Conservation (phyloP, 2,888 invertebrate species). For the Leptinotarsa peninsularis region DNA sequence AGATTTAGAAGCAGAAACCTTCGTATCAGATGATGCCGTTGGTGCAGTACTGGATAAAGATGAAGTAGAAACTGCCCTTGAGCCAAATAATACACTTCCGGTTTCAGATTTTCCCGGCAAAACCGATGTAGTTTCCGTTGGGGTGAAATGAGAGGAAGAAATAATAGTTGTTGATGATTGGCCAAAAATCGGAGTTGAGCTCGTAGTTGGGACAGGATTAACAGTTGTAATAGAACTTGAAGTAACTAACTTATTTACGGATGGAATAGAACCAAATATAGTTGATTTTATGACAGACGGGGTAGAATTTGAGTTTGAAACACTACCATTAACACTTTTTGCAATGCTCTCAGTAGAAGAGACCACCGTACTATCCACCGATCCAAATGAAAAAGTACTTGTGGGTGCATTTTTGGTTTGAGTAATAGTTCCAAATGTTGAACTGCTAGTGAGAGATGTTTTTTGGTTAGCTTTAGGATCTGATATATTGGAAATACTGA, state of each 20-base stretch:
- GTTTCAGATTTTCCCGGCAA: neutral
- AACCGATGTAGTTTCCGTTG: slow-evolving; percentile 5
- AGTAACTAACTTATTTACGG: slow-evolving; percentile 9
- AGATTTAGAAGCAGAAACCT: slow-evolving; percentile 38
- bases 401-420: slow-evolving; percentile 28
- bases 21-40: slow-evolving; percentile 13
- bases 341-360: slow-evolving; percentile 26
- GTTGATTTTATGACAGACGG: slow-evolving; percentile 36
- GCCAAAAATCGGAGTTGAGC: slow-evolving; percentile 19
- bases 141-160: slow-evolving; percentile 29
- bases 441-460: neutral
- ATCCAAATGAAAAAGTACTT: slow-evolving; percentile 9
- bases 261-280: slow-evolving; percentile 56
- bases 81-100: neutral
- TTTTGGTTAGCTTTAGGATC: slow-evolving; percentile 17
- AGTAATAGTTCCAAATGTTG: slow-evolving; percentile 10
- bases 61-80: slow-evolving; percentile 52
- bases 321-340: slow-evolving; percentile 7
- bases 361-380: slow-evolving; percentile 13
- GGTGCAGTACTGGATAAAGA: slow-evolving; percentile 6
- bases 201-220: slow-evolving; percentile 43
- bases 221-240: slow-evolving; percentile 37
- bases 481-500: slow-evolving; percentile 16
- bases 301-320: slow-evolving; percentile 18
- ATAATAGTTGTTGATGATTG: slow-evolving; percentile 23